Evolutionary conservation across 2,113 vertebrate species (phyloP).

Genomic region (Uria aalge): DNA sequence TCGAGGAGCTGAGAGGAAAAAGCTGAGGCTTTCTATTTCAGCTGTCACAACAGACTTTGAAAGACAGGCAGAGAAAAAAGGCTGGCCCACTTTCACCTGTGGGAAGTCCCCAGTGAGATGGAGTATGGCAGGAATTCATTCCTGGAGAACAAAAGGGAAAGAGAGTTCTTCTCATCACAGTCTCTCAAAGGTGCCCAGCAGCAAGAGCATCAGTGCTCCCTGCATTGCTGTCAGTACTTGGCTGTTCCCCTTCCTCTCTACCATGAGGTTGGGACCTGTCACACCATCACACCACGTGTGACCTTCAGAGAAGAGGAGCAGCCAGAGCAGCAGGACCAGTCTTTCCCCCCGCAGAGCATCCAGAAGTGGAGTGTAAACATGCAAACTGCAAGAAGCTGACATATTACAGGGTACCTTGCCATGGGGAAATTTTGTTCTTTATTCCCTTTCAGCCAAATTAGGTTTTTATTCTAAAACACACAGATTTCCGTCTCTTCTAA

Average conservation of each 20-base stretch:
- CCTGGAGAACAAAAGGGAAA: neutral
- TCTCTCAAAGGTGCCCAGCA: neutral
- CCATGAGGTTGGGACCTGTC: neutral
- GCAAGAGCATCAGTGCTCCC: neutral
- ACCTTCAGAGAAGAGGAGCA: neutral
- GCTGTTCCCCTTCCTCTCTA: neutral
- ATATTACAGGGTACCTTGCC: neutral
- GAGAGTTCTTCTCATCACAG: neutral
- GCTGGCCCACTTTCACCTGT: neutral
- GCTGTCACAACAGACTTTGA: neutral
- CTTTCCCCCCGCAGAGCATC: neutral
- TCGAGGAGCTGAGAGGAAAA: neutral
- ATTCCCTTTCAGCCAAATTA: neutral
- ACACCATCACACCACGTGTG: fast-evolving
- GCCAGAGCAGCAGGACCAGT: neutral
- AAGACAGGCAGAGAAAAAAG: neutral
- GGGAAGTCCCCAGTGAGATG: neutral
- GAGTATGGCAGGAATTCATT: neutral
- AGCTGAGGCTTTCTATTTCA: neutral
- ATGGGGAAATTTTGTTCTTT: neutral
- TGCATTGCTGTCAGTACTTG: neutral
- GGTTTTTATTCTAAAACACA: neutral
- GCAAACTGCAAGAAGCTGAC: neutral
- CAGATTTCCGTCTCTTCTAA: neutral
- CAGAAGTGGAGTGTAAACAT: neutral